These are phyloP conservation scores for Gymnothorax reevesii DNA, from an alignment of 2,797 vertebrate species.

Conservation along the genomic window DNA sequence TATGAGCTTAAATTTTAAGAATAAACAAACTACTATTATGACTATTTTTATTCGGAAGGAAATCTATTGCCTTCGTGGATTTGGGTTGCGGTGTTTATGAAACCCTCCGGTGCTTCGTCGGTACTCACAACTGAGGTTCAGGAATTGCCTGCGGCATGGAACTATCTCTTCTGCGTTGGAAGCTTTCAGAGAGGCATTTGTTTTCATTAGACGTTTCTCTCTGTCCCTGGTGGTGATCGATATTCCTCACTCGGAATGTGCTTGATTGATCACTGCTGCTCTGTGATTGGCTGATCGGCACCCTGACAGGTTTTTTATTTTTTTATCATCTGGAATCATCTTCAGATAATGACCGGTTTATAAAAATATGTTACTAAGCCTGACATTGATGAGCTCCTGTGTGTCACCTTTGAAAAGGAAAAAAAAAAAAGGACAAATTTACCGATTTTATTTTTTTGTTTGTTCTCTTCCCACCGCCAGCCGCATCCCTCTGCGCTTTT, in stretches of 20 bases:
- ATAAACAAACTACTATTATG: background rate
- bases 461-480: background rate
- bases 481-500: background rate
- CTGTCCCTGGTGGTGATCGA: background rate
- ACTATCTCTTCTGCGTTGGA: background rate
- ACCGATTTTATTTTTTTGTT: background rate
- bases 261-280: constrained; percentile 8
- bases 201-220: background rate
- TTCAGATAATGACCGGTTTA: background rate
- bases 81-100: background rate
- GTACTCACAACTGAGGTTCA: background rate
- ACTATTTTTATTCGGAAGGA: background rate
- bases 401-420: background rate
- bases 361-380: background rate
- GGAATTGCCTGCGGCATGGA: background rate
- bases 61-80: background rate
- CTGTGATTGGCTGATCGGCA: background rate
- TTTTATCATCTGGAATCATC: constrained; percentile 7
- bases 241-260: background rate
- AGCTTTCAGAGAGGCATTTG: background rate
- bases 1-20: background rate
- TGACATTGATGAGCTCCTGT: background rate
- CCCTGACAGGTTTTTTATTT: background rate
- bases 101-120: background rate
- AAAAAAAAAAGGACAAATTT: constrained; percentile 22